A percentile compares a stretch with the other conserved stretches of the same genome.
Evolutionary conservation across 2,113 vertebrate genomes (phyloP).

Genomic region (Passer domesticus): DNA sequence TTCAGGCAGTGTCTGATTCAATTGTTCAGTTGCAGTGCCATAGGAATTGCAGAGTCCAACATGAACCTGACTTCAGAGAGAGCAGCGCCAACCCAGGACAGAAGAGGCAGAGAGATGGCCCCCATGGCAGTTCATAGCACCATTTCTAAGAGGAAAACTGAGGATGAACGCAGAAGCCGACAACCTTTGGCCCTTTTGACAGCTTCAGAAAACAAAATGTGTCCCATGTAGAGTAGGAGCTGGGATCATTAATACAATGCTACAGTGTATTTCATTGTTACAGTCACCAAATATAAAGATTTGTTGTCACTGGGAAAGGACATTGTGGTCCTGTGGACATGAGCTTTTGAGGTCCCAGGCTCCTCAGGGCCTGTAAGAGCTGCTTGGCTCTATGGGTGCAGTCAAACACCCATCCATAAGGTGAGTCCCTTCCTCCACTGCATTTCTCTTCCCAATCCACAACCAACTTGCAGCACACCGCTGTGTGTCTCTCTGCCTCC

Average conservation of each 20-base stretch:
- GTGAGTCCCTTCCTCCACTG: neutral
- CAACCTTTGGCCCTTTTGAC: constrained; percentile 65
- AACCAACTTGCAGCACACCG: neutral
- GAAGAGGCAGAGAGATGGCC: constrained; percentile 76
- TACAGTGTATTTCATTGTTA: neutral
- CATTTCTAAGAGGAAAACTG: constrained; percentile 20
- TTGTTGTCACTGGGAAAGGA: neutral
- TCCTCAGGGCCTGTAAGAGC: neutral
- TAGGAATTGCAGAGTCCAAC: constrained; percentile 53
- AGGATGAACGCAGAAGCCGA: constrained; percentile 67
- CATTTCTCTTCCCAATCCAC: neutral
- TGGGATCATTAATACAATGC: neutral
- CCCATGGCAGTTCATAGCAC: constrained; percentile 65
- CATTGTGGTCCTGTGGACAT: neutral
- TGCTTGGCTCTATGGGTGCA: neutral
- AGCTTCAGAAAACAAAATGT: constrained; percentile 79
- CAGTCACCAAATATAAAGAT: neutral
- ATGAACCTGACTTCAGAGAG: constrained; percentile 72
- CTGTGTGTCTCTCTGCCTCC: neutral
- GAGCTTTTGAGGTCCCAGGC: neutral
- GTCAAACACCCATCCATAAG: neutral
- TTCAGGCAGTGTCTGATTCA: constrained; percentile 86
- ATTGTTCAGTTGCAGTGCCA: constrained; percentile 73
- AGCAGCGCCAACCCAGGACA: constrained; percentile 61
- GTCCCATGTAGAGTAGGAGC: constrained; percentile 61